These are phyloP conservation scores for Elymnias hypermnestra DNA, from an alignment of 1,140 invertebrate species.

Conservation along the genomic window DNA sequence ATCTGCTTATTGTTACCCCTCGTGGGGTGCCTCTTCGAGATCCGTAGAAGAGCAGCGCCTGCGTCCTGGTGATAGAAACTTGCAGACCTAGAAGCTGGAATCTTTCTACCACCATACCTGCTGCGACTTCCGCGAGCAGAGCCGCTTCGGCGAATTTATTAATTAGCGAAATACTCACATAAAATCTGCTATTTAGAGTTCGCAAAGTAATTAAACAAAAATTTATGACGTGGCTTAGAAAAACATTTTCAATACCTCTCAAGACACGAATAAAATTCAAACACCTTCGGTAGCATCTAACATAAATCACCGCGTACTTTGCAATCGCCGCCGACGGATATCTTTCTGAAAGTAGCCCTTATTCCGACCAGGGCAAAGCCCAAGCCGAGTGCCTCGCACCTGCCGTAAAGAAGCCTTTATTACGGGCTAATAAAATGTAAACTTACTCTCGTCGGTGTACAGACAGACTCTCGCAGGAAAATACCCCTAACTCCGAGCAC, in stretches of 20 bases:
- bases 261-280: slow-evolving; percentile 4
- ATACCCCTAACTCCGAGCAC: background rate
- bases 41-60: too few species aligned
- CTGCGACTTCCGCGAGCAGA: too few species aligned
- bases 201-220: background rate
- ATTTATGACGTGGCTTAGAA: slow-evolving; percentile 1
- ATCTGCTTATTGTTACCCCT: too few species aligned
- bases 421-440: slow-evolving; percentile 6
- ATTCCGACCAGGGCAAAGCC: background rate
- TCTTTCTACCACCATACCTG: too few species aligned
- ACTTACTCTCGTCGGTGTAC: background rate
- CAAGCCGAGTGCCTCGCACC: background rate
- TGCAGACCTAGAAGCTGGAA: too few species aligned
- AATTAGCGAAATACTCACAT: background rate
- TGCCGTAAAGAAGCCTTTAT: background rate
- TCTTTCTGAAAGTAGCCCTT: background rate
- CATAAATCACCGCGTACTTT: slow-evolving; percentile 11
- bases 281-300: background rate
- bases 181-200: background rate
- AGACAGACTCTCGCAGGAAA: background rate
- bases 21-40: too few species aligned
- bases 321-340: background rate
- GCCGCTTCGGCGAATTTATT: too few species aligned
- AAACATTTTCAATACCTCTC: slow-evolving; percentile 7
- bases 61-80: too few species aligned